These are phyloP conservation scores for Girardinus metallicus DNA, from an alignment of 2,797 vertebrate species.

Conservation along the genomic window DNA sequence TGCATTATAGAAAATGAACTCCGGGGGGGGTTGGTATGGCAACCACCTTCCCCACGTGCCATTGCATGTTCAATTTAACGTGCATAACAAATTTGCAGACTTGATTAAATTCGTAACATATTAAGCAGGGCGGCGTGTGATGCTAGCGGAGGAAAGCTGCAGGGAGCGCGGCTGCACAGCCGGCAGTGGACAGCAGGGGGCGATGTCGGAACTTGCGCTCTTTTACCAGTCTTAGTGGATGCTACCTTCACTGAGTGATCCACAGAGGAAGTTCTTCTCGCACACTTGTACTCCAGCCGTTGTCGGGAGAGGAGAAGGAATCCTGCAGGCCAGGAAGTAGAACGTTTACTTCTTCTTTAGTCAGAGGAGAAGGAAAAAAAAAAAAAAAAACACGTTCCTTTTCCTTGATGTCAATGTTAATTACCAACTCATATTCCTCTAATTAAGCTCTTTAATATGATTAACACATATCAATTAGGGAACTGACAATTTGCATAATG, in stretches of 20 bases:
- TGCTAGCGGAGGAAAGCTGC: conserved; percentile 35
- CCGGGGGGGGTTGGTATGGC: conserved; percentile 97
- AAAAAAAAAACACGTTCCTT: conserved; percentile 57
- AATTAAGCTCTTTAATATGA: conserved; percentile 99
- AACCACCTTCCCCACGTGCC: conserved; percentile 90
- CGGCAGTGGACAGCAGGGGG: conserved; percentile 27
- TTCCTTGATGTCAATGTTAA: conserved; percentile 90
- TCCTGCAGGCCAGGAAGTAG: conserved; percentile 46
- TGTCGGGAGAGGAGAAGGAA: conserved; percentile 41
- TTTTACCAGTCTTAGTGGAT: conserved; percentile 52
- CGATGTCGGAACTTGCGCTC: conserved; percentile 39
- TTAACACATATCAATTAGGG: conserved; percentile 96
- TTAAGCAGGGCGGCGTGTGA: conserved; percentile 62
- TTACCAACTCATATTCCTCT: conserved; percentile 97
- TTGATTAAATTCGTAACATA: conserved; percentile 81
- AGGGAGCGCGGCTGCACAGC: conserved; percentile 44
- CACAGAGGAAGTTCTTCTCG: conserved; percentile 39
- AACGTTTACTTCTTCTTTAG: conserved; percentile 18
- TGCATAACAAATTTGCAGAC: conserved; percentile 79
- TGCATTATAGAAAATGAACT: conserved; percentile 97
- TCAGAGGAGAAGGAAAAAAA: conserved; percentile 30
- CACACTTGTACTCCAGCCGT: conserved; percentile 45
- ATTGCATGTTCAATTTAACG: conserved; percentile 82
- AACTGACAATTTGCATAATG: conserved; percentile 98
- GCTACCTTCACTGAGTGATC: conserved; percentile 48